Conservation (phyloP, 1,140 invertebrate genomes). For the Parasteatoda tepidariorum region DNA sequence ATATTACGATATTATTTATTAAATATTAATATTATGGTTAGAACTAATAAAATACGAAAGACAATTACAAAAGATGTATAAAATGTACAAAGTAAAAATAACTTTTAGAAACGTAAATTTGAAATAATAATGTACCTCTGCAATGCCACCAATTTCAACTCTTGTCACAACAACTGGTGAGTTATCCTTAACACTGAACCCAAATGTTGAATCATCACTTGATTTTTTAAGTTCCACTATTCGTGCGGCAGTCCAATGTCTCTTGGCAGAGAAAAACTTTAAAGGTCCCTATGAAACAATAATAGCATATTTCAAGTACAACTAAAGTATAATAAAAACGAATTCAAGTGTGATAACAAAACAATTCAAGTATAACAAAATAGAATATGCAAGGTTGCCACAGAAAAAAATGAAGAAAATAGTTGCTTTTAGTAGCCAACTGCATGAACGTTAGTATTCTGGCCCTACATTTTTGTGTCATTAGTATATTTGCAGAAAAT, state of each 20-base stretch:
- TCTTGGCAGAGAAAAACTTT: conserved; percentile 91
- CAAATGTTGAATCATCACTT: conserved; percentile 79
- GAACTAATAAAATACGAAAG: no score
- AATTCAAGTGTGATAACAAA: background rate
- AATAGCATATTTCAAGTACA: no score
- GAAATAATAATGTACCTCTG: conserved; percentile 79
- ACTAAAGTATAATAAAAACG: background rate
- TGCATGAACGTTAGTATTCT: no score
- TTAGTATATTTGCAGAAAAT: no score
- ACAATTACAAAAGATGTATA: no score
- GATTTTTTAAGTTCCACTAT: conserved; percentile 78
- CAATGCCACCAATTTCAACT: conserved; percentile 88
- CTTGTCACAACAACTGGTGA: conserved; percentile 90
- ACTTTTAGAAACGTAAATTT: no score
- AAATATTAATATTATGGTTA: no score
- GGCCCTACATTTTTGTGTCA: no score
- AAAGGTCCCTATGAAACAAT: conserved; percentile 84
- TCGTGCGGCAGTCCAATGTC: conserved; percentile 90
- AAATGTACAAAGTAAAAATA: no score
- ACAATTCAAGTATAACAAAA: background rate
- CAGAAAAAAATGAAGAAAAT: no score
- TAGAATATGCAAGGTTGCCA: background rate
- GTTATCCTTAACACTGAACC: conserved; percentile 92
- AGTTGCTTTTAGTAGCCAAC: no score
- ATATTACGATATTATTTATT: no score